Evolutionary conservation across 2,797 vertebrate species (phyloP).

Genomic region (Galagoides demidoff): DNA sequence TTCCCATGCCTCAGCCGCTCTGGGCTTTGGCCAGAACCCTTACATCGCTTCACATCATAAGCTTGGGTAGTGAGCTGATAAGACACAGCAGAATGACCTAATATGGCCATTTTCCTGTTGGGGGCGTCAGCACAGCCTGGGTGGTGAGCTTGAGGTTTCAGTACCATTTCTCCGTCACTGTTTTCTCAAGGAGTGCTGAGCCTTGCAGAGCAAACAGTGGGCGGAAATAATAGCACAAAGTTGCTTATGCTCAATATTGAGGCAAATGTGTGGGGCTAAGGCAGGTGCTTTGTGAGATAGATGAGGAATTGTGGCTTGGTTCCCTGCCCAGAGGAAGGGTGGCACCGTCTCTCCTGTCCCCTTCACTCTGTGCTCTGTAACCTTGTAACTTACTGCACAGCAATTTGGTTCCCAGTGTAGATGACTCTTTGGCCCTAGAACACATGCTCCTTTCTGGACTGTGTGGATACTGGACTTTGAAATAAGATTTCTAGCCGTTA

Average conservation of each 20-base stretch:
- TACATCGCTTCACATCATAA: neutral
- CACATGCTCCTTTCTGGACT: neutral
- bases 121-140: neutral
- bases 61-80: neutral
- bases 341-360: neutral
- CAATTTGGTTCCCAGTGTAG: neutral
- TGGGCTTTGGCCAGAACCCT: neutral
- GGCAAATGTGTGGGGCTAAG: neutral
- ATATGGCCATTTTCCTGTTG: conserved; percentile 29
- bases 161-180: neutral
- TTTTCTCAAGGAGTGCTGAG: conserved; percentile 24
- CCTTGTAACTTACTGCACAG: neutral
- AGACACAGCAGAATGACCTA: neutral
- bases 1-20: neutral
- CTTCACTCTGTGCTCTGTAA: neutral
- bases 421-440: neutral
- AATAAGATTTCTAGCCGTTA: neutral
- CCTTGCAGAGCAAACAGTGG: neutral
- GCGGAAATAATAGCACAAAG: neutral
- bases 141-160: conserved; percentile 41
- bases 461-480: neutral
- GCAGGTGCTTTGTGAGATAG: neutral
- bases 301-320: neutral
- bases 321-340: neutral
- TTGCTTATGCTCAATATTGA: neutral